A percentile compares a stretch with the other conserved stretches of the same genome.
These are phyloP conservation scores for Pituophis catenifer DNA, from an alignment of 2,113 vertebrate species.

Conservation along the genomic window DNA sequence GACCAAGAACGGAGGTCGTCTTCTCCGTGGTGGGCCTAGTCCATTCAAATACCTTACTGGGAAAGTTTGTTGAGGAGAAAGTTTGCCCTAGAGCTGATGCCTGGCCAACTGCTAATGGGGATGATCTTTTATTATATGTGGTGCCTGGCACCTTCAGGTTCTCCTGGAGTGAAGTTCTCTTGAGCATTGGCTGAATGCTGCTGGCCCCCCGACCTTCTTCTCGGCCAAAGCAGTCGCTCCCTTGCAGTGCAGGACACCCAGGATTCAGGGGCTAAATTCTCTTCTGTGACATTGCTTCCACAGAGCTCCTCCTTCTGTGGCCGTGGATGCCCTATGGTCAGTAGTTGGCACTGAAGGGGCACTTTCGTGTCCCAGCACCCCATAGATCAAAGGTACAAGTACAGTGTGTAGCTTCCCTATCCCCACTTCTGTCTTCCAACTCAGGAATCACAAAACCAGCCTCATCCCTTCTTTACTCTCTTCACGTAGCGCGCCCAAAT, in stretches of 20 bases:
- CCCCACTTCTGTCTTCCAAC: constrained; percentile 23
- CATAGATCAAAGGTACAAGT: constrained; percentile 22
- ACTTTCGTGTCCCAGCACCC: constrained; percentile 18
- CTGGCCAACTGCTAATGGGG: neutral
- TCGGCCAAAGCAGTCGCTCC: neutral
- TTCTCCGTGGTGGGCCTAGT: neutral
- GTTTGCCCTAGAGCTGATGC: neutral
- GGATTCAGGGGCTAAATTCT: neutral
- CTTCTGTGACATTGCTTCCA: constrained; percentile 14
- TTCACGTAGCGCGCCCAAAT: neutral
- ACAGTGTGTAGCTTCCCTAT: neutral
- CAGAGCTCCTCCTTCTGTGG: constrained; percentile 6
- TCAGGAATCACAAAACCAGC: constrained; percentile 10
- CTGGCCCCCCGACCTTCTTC: neutral
- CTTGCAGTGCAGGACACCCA: neutral
- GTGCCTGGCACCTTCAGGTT: neutral
- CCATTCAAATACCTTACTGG: neutral
- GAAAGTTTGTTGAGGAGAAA: neutral
- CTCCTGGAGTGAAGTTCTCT: neutral
- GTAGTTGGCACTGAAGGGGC: constrained; percentile 30
- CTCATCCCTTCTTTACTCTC: neutral
- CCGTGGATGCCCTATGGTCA: constrained; percentile 19
- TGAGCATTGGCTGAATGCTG: no score
- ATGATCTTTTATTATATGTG: neutral
- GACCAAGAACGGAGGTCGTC: neutral